Base-by-base conservation (phyloP, 2,888 invertebrate species). In the Anaspis maculata region DNA sequence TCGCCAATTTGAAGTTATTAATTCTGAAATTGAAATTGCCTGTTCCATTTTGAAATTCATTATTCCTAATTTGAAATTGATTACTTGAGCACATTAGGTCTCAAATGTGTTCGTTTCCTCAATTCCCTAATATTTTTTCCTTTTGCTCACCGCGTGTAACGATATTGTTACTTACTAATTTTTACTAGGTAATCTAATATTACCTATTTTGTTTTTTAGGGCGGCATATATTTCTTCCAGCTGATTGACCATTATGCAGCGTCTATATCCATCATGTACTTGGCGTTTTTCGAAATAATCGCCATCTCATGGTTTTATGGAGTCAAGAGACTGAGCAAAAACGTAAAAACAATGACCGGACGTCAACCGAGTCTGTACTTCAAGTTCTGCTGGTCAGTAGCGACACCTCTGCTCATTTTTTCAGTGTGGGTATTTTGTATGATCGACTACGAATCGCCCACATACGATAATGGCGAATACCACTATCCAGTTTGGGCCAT, bases 241-340 rank as follows among this genome's bases (percentile, higher is more conserved):
- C 63, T 94, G 41, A 83, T 94, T 68, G 92, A 94, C 58, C 88
- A 87, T 59, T 94, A 90, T 61, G 88, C 91, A n/a, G 89, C 90
- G 11, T 86, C 87, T 25, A 81, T 91, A 51, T 87, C 91, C 33
- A 85, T 92, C 31, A 84, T 92, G 69, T 91, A 89, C 59, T 73
- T 92, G 45, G 91, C 92, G 19, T 91, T 94, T 66, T 91, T 92
- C 56, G 92, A 94, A 72, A 83, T 90, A 29, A 83, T 91, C 32
- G 92, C 84, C 5, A 79, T 94, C 39, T 79, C 88, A 3, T 94
- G 92, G 91, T 83, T 89, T 58, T 94, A 92, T 58, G 92, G 92
- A 21, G 83, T 85, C 0, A 76, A 76, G 34, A 72, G 83, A 49
- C 65, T 92, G 38, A 81, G 87, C 4, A 77, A 75, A 52, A 89